These are phyloP conservation scores for Odontomyia ornata DNA, from an alignment of 2,888 invertebrate genomes.

Conservation along the genomic window DNA sequence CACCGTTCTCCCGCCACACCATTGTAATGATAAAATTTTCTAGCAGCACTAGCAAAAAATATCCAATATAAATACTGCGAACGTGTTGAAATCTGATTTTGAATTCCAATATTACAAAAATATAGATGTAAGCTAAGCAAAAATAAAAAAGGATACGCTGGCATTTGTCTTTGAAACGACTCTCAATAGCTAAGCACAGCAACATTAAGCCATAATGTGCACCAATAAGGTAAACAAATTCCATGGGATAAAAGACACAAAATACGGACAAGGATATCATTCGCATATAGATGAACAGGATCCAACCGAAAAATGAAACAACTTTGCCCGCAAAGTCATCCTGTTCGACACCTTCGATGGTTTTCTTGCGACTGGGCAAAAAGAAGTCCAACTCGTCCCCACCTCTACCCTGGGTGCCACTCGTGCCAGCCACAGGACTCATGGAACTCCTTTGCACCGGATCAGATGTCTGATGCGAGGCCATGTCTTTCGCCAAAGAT, in stretches of 20 bases:
- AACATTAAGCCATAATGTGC: constrained; percentile 75
- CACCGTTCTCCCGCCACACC: constrained; percentile 70
- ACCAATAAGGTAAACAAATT: constrained; percentile 69
- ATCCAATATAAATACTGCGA: constrained; percentile 74
- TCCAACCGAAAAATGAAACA: constrained; percentile 80
- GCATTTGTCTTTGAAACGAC: constrained; percentile 67
- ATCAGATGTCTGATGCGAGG: constrained; percentile 24
- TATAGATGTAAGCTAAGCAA: constrained; percentile 77
- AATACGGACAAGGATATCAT: constrained; percentile 76
- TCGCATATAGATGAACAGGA: constrained; percentile 76
- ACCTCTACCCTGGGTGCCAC: background rate
- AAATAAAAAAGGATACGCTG: constrained; percentile 71
- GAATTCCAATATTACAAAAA: constrained; percentile 81
- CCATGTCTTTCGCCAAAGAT: constrained; percentile 6
- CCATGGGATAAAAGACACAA: constrained; percentile 72
- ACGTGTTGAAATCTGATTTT: constrained; percentile 79
- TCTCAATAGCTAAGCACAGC: constrained; percentile 71
- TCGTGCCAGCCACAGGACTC: background rate
- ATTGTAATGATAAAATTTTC: constrained; percentile 77
- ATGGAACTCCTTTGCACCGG: background rate
- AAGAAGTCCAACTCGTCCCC: constrained; percentile 60
- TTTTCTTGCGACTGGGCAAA: constrained; percentile 65
- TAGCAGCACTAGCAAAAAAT: constrained; percentile 71
- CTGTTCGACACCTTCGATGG: constrained; percentile 74
- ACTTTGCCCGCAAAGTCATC: constrained; percentile 77